These are phyloP conservation scores for Pseudomyrmex gracilis DNA, from an alignment of 1,140 invertebrate species.

Conservation along the genomic window DNA sequence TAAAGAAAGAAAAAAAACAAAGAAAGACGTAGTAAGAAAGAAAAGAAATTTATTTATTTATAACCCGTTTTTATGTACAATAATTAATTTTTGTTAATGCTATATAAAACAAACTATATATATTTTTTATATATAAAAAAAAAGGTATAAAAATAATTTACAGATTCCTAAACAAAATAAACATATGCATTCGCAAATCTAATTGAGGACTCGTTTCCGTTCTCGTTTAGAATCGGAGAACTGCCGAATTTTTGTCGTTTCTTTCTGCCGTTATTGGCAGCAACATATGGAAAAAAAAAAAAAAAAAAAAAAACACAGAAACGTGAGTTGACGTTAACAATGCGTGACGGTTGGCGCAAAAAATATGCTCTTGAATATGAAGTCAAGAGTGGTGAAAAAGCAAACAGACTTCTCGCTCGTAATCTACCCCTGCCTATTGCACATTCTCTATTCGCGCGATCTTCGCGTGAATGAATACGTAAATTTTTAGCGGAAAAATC, in stretches of 20 bases:
- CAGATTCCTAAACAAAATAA: not conserved
- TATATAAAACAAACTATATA: too few relatives aligned
- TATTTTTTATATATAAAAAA: not conserved
- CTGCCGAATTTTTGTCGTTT: not conserved
- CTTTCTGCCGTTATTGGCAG: constrained; percentile 39
- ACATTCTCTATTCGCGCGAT: constrained; percentile 36
- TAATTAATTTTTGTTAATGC: too few relatives aligned
- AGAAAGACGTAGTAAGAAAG: too few relatives aligned
- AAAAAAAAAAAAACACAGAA: constrained; percentile 49
- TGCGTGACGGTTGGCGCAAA: constrained; percentile 77
- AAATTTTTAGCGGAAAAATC: constrained; percentile 74
- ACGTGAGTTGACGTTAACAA: constrained; percentile 76
- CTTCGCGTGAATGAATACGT: constrained; percentile 74
- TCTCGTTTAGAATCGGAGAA: not conserved
- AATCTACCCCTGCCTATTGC: constrained; percentile 43
- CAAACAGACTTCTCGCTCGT: constrained; percentile 75
- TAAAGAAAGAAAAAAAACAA: too few relatives aligned
- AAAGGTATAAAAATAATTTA: constrained; percentile 7
- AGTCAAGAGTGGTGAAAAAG: constrained; percentile 77
- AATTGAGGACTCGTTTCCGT: not conserved
- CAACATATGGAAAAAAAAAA: constrained; percentile 36
- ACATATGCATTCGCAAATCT: not conserved
- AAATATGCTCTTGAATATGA: constrained; percentile 77
- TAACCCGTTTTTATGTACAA: too few relatives aligned
- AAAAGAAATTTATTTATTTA: too few relatives aligned